phyloP scores from a whole-genome alignment of 1,140 invertebrate species.

The Drosophila bifasciata region DNA sequence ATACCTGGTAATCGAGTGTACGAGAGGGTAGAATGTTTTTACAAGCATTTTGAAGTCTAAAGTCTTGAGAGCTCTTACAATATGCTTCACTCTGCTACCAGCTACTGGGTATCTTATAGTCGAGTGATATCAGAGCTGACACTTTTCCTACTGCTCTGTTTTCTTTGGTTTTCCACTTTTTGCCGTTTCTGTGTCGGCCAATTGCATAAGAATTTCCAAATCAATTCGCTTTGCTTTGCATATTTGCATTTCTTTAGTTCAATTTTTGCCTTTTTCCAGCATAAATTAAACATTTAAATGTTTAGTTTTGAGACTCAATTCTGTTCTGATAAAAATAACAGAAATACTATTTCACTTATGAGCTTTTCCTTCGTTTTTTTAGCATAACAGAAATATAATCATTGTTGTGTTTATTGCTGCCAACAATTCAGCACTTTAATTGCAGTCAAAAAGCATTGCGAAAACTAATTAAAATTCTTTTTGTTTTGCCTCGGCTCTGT shows the following conservation, averaged over 20 bases:
- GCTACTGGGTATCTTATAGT: too few species aligned
- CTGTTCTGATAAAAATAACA: conserved; percentile 6
- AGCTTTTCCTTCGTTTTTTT: not conserved
- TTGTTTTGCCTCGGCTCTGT: conserved; percentile 35
- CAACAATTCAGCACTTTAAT: conserved; percentile 37
- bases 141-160: not conserved
- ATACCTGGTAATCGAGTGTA: too few species aligned
- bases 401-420: conserved; percentile 62
- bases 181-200: conserved; percentile 6
- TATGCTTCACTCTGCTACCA: too few species aligned
- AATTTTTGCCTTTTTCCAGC: conserved; percentile 9
- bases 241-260: conserved; percentile 25
- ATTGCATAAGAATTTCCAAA: conserved; percentile 35
- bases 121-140: too few species aligned
- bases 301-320: conserved; percentile 3
- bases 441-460: conserved; percentile 39
- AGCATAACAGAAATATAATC: conserved; percentile 25
- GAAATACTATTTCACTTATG: conserved; percentile 29
- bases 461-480: conserved; percentile 77
- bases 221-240: conserved; percentile 38
- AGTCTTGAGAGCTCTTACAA: too few species aligned
- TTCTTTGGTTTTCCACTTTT: not conserved
- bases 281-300: conserved; percentile 33
- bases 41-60: too few species aligned
- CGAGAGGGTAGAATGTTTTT: too few species aligned